Conservation (phyloP, 2,113 vertebrate genomes). For the Chionodraco myersi region DNA sequence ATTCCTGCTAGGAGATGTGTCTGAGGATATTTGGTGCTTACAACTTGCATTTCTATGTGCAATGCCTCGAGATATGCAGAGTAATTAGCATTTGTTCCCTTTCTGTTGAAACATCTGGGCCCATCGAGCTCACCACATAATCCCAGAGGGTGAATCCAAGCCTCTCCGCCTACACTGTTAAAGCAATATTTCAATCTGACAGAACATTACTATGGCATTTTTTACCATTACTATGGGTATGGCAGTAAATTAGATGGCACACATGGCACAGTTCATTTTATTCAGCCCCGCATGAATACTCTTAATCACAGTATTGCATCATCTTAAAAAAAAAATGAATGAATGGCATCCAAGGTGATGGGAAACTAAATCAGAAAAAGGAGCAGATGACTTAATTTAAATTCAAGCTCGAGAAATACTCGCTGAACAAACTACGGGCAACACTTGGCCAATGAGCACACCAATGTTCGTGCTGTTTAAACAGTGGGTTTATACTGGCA, state of each 20-base stretch:
- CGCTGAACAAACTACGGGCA: slow-evolving; percentile 62
- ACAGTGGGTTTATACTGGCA: slow-evolving; percentile 57
- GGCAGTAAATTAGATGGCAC: slow-evolving; percentile 21
- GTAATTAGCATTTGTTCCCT: slow-evolving; percentile 81
- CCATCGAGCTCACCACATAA: slow-evolving; percentile 68
- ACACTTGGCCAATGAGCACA: slow-evolving; percentile 45
- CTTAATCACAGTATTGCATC: slow-evolving; percentile 47
- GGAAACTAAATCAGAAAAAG: slow-evolving; percentile 48
- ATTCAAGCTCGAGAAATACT: slow-evolving; percentile 57
- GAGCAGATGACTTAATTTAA: slow-evolving; percentile 57
- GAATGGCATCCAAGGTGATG: slow-evolving; percentile 50
- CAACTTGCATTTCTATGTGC: slow-evolving; percentile 52
- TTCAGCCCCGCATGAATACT: slow-evolving; percentile 16
- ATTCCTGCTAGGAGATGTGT: slow-evolving; percentile 40
- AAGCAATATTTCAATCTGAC: slow-evolving; percentile 55
- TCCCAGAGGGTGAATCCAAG: slow-evolving; percentile 70
- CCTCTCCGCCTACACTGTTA: slow-evolving; percentile 58
- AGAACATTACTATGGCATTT: slow-evolving; percentile 42
- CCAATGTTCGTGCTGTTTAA: slow-evolving; percentile 60
- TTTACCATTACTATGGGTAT: slow-evolving; percentile 21
- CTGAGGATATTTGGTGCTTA: slow-evolving; percentile 60
- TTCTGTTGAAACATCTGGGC: slow-evolving; percentile 81
- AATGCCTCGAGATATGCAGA: slow-evolving; percentile 68
- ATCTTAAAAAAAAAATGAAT: slow-evolving; percentile 10
- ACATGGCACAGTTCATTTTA: slow-evolving; percentile 31